Evolutionary conservation across 1,140 invertebrate species (phyloP).

Genomic region (Lasioglossum albipes): DNA sequence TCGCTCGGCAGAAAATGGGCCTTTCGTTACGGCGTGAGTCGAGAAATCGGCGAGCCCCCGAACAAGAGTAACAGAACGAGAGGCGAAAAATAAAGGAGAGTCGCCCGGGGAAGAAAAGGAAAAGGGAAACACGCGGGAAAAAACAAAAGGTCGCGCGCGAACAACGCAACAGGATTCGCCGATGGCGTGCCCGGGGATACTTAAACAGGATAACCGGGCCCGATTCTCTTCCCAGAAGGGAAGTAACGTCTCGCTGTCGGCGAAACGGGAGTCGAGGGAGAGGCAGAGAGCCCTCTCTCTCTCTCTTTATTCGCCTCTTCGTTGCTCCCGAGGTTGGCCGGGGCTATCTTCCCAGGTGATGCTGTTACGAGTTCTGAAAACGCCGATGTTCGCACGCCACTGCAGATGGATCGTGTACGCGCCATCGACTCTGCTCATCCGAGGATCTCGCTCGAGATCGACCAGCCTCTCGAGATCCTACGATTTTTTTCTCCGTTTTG

Average conservation of each 20-base stretch:
- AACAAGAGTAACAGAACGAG: background rate
- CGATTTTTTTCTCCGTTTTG: no score
- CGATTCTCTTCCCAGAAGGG: slow-evolving; percentile 72
- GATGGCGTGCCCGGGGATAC: slow-evolving; percentile 76
- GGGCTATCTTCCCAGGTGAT: slow-evolving; percentile 65
- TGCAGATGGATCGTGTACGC: slow-evolving; percentile 25
- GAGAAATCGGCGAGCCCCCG: background rate
- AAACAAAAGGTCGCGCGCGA: slow-evolving; percentile 49
- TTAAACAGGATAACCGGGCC: slow-evolving; percentile 67
- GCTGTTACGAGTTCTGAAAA: slow-evolving; percentile 67
- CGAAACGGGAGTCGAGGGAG: slow-evolving; percentile 69
- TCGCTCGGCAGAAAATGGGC: background rate
- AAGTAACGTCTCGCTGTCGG: slow-evolving; percentile 68
- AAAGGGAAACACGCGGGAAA: slow-evolving; percentile 37
- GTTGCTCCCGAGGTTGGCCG: slow-evolving; percentile 12
- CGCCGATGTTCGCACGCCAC: slow-evolving; percentile 64
- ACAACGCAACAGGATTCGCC: slow-evolving; percentile 62
- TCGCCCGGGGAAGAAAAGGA: background rate
- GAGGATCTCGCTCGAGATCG: no score
- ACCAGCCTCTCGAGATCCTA: background rate
- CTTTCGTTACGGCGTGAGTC: slow-evolving; percentile 15
- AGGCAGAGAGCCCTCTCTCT: slow-evolving; percentile 25
- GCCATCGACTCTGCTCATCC: slow-evolving; percentile 16
- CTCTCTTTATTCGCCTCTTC: no score
- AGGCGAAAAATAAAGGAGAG: background rate